Evolutionary conservation across 2,113 vertebrate species (phyloP), one percentile per base, ranked within the genome.

Genomic region (Sarotherodon lohbergeri): DNA sequence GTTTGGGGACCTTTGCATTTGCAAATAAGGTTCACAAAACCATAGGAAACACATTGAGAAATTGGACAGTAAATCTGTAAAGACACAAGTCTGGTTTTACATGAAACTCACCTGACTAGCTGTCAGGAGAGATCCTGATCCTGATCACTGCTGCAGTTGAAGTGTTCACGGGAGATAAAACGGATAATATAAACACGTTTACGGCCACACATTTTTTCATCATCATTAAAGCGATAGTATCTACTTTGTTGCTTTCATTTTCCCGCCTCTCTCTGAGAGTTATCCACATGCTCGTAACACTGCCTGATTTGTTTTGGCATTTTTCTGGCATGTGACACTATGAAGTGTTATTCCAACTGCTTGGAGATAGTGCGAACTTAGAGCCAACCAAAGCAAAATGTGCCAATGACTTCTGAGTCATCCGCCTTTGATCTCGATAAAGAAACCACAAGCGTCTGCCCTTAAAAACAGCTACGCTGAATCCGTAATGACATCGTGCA

Each of bases 291-390:
- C 36, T 57, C 46, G 6, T 81, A 52, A 81, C 57, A 41, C 68
- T 88, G 71, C 71, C 48, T 91, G 43, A 87, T 90, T 93, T 90
- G 83, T 84, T 89, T 88, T 89, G 82, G 84, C 84, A 86, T 86
- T 84, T 83, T 41, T 82, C 32, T 81, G 86, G 82, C 84, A 87
- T 84, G 87, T 84, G 87, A 46, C 46, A 34, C 22, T 48, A 85
- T 87, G 73, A 82, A 84, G 12, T 86, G 52, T 85, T 81, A n/a
- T n/a, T 90, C 68, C 68, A 78, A 52, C 16, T 48, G 32, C 80
- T 66, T 32, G 14, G 41, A 89, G 86, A 91, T 90, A 3, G 43
- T 4, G 82, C 88, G 50, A 10, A 22, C 32, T 85, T 84, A 84
- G 89, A 90, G 76, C 80, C 86, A 89, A 89, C 46, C 66, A 66